Evolutionary conservation across 1,140 invertebrate genomes (phyloP), one percentile per base, ranked within the genome.

Genomic region (Notospermus geniculatus): DNA sequence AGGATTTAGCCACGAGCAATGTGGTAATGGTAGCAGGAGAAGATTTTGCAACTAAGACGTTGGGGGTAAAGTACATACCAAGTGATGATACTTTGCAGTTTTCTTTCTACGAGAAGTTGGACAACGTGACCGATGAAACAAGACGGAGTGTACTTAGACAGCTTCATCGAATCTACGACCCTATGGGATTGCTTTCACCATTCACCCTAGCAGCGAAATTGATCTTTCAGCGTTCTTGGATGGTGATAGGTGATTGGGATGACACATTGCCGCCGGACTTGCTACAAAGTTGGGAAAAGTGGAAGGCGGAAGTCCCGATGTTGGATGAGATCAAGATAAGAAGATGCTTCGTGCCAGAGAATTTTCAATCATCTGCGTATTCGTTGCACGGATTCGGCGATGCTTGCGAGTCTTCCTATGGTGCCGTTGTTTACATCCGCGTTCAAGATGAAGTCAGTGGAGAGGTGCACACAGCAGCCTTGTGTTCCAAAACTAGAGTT

Each of bases 81-180:
- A n/a, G n/a, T n/a, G n/a, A n/a, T n/a, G n/a, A n/a, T n/a, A n/a
- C n/a, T n/a, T n/a, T n/a, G n/a, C n/a, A n/a, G n/a, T n/a, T n/a
- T n/a, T n/a, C n/a, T n/a, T n/a, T n/a, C n/a, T n/a, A n/a, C n/a
- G n/a, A n/a, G n/a, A n/a, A n/a, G n/a, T n/a, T n/a, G n/a, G n/a
- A n/a, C n/a, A n/a, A n/a, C n/a, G n/a, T n/a, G n/a, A n/a, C n/a
- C n/a, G n/a, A n/a, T n/a, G n/a, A n/a, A n/a, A n/a, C n/a, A n/a
- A n/a, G n/a, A n/a, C n/a, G n/a, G n/a, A n/a, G n/a, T n/a, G n/a
- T n/a, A n/a, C n/a, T n/a, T n/a, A n/a, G n/a, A n/a, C n/a, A n/a
- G n/a, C n/a, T n/a, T n/a, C 32, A 50, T n/a, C n/a, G 46, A 27
- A n/a, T 50, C n/a, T 50, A 50, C 25, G 46, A 50, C n/a, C 46